Evolutionary conservation across 2,797 vertebrate genomes (phyloP).

Genomic region (Takifugu ocellatus): DNA sequence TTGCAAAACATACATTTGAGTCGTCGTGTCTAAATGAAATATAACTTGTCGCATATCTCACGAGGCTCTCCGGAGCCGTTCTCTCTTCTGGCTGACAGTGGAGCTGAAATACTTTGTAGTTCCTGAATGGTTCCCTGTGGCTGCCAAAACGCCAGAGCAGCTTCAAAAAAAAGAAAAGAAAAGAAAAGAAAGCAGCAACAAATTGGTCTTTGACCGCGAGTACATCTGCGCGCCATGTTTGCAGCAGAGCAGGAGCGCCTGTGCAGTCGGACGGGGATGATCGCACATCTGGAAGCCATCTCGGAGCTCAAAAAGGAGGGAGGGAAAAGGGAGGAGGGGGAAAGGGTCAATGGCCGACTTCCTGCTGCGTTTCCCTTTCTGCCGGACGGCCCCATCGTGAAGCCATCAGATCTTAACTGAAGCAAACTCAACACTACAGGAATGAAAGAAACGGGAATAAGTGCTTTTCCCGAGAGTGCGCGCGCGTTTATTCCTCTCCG

Average conservation of each 20-base stretch:
- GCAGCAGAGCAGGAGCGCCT: constrained; percentile 32
- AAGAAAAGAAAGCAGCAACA: constrained; percentile 34
- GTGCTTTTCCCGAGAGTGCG: constrained; percentile 47
- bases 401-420: constrained; percentile 41
- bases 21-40: constrained; percentile 13
- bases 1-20: neutral
- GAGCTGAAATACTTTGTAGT: constrained; percentile 34
- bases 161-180: too few species aligned
- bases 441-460: constrained; percentile 38
- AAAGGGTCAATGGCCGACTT: constrained; percentile 66
- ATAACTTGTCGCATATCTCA: constrained; percentile 21
- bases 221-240: constrained; percentile 44
- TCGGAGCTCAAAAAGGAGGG: constrained; percentile 40
- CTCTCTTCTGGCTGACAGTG: constrained; percentile 27
- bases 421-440: constrained; percentile 37
- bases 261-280: constrained; percentile 19
- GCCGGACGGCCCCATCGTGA: constrained; percentile 14
- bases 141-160: neutral
- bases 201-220: constrained; percentile 42
- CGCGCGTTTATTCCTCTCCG: constrained; percentile 59
- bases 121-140: constrained; percentile 23
- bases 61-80: constrained; percentile 10
- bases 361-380: constrained; percentile 64
- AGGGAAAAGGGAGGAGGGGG: constrained; percentile 25
- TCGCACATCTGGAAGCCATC: constrained; percentile 73